Evolutionary conservation across 2,888 invertebrate species (phyloP), one percentile per base, ranked within the genome.

Genomic region (Trachelus troglodyta): DNA sequence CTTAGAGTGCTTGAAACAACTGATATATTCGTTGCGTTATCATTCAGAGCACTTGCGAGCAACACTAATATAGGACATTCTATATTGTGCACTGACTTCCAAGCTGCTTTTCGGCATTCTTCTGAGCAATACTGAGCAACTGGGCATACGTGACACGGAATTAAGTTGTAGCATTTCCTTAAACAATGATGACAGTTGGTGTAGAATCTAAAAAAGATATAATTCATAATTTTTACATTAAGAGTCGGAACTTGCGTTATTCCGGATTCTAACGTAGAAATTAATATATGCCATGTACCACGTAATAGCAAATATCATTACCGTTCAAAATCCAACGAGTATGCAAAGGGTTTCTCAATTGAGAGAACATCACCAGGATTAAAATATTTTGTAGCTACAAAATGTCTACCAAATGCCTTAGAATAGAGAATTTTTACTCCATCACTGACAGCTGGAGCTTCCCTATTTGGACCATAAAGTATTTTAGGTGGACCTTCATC

Each of bases 151-250:
- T 86, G 79, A 74, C 91, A 91, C 4, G 91, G 88, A 77, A 89
- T 90, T 78, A 91, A 81, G 80, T 90, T 90, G 78, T 87, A 89
- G 77, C 89, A 87, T 81, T 86, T 86, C 31, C 87, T 82, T 75
- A 91, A 81, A 77, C 91, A 91, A 75, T 90, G 85, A 80, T 91
- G 89, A 81, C 91, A 91, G 79, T 91, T 91, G 11, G 91, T 91
- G 77, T 91, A 91, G 80, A 86, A 89, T 80, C 91, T 91, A 79
- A 23, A 73, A 15, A 40, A 40, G 12, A 40, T 40, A 40, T 4
- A 0, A 4, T 40, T 4, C 4, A 40, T 34, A 23, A 69, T 69
- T 12, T 31, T 40, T 40, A 4, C 3, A 12, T 12, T 12, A 15
- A 15, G 12, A 15, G 15, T 40, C 37, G 1, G 33, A 69, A 12